A percentile compares a stretch with the other conserved stretches of the same genome.
Evolutionary conservation across 2,797 vertebrate species (phyloP).

Genomic region (Mionectes olivaceus): DNA sequence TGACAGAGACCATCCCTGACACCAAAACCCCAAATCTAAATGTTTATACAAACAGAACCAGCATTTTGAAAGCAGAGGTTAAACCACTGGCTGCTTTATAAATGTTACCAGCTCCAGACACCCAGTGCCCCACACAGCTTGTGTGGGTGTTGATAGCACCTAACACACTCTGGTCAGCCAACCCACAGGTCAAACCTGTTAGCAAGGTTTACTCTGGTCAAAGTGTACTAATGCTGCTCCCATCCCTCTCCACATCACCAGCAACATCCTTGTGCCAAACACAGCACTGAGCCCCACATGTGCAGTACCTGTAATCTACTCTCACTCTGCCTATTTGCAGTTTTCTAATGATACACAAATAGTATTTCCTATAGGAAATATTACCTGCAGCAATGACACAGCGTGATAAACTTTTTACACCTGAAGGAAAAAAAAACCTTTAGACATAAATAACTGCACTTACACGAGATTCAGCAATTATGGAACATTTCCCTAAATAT

Average conservation of each 20-base stretch:
- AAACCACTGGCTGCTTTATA: neutral
- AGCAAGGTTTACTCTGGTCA: neutral
- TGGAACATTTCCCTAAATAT: neutral
- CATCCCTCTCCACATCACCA: neutral
- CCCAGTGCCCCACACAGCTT: neutral
- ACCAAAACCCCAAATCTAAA: neutral
- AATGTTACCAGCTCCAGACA: neutral
- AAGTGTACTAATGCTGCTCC: neutral
- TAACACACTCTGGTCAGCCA: neutral
- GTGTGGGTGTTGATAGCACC: neutral
- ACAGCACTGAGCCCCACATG: accelerated
- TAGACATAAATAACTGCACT: neutral
- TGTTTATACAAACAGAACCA: neutral
- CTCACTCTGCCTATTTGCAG: accelerated
- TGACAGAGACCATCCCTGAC: neutral
- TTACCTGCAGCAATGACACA: neutral
- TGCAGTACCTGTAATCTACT: neutral
- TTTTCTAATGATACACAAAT: neutral
- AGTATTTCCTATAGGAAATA: neutral
- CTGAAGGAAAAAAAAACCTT: neutral
- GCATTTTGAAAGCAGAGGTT: neutral
- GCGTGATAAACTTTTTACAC: neutral
- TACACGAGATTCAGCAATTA: neutral
- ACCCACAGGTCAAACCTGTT: neutral
- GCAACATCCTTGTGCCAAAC: neutral